Base-by-base conservation (phyloP, 2,888 invertebrate genomes). In the Amiota mariae region DNA sequence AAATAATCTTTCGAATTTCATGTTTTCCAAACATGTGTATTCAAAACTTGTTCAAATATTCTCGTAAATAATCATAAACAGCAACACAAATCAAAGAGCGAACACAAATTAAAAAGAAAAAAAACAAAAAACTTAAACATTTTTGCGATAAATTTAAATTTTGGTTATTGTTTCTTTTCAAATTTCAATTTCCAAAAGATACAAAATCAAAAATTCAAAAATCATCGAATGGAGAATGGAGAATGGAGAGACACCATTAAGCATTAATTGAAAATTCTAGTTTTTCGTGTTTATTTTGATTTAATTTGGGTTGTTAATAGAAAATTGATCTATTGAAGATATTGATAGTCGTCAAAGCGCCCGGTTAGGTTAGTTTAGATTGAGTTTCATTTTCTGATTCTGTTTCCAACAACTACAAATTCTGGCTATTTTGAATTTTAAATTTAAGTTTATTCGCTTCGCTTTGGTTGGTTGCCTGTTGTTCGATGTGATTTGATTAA, bases 241-340 rank as follows among this genome's bases (percentile, higher is more conserved):
- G 24, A 36, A 36, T 36, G 36, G 36, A 36, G 36, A 6, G 36
- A 36, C 36, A 6, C 36, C 36, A 36, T 36, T 36, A 59, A 20
- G 20, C 71, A 79, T 81, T 85, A 84, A 85, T 84, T 84, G 84
- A 85, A 84, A 84, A 85, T 84, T 85, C 84, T 75, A 72, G 84
- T 84, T 84, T 85, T 84, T 84, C 84, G 74, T 81, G 84, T 84
- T 83, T 80, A 73, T 77, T 81, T 36, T 78, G 77, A 82, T 78
- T 84, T 82, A 79, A 84, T 82, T 81, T 64, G 66, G 77, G 78
- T 77, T 59, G 20, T 11, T 80, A 77, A 78, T 80, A 78, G 81
- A 81, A 80, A 77, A 79, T 77, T 81, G 84, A 85, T 84, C 84
- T 80, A 80, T 82, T 80, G 79, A 36, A 36, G 36, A 36, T 6